Conservation (phyloP, 2,113 vertebrate genomes). For the Seriola rivoliana region DNA sequence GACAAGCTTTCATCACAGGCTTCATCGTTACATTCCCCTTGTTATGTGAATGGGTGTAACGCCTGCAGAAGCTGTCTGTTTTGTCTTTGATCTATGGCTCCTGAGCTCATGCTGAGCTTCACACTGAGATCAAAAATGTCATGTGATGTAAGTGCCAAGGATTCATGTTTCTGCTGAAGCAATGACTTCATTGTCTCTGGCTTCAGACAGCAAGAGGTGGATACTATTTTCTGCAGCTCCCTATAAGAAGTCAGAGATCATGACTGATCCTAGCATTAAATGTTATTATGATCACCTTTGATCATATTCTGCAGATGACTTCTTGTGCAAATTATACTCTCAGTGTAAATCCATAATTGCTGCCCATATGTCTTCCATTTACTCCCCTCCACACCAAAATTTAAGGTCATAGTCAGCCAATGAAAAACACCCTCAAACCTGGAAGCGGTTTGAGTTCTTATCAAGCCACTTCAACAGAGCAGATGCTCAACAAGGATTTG, state of each 20-base stretch:
- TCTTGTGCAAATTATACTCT: background rate
- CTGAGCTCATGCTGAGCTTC: conserved; percentile 13
- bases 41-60: conserved; percentile 9
- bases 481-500: background rate
- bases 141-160: background rate
- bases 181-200: background rate
- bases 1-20: conserved; percentile 2
- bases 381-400: background rate
- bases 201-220: background rate
- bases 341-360: background rate
- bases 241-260: background rate
- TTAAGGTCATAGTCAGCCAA: background rate
- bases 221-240: background rate
- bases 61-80: conserved; percentile 2
- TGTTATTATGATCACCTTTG: background rate
- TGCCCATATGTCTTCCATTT: background rate
- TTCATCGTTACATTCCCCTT: conserved; percentile 3
- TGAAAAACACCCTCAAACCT: background rate
- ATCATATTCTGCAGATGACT: no score
- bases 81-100: conserved; percentile 20
- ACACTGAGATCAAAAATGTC: conserved; percentile 14
- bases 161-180: conserved; percentile 15
- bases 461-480: background rate
- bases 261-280: background rate
- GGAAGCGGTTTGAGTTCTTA: background rate